Evolutionary conservation across 2,888 invertebrate species (phyloP).

Genomic region (Pachydiplax longipennis): DNA sequence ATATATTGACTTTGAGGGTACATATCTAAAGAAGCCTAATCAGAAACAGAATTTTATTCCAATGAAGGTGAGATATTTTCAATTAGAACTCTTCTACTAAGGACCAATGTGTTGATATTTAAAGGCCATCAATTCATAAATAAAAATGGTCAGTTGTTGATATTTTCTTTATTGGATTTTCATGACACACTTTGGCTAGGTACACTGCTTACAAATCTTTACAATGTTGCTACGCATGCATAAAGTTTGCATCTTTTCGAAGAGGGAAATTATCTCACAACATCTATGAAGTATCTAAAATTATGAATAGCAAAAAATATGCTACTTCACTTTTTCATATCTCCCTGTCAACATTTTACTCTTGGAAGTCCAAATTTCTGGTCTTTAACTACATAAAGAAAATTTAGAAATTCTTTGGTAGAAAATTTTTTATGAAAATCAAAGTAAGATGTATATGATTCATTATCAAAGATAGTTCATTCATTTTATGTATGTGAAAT

Average conservation of each 20-base stretch:
- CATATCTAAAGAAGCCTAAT: too few relatives aligned
- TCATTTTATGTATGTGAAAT: constrained; percentile 24
- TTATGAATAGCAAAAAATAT: constrained; percentile 31
- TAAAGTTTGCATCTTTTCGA: not conserved
- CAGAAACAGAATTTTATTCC: too few relatives aligned
- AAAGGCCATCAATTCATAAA: not conserved
- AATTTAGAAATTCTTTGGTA: constrained; percentile 14
- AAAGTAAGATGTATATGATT: constrained; percentile 14
- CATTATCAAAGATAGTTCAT: constrained; percentile 26
- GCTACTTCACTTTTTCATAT: not conserved
- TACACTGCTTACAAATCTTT: constrained; percentile 19
- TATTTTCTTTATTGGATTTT: not conserved
- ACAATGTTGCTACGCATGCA: constrained; percentile 25
- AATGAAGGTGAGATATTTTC: too few relatives aligned
- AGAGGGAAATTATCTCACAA: not conserved
- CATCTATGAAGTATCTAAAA: not conserved
- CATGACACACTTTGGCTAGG: not conserved
- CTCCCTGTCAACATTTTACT: not conserved
- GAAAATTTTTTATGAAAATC: not conserved
- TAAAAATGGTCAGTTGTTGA: not conserved
- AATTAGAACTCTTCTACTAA: too few relatives aligned
- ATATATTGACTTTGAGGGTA: too few relatives aligned
- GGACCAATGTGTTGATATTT: too few relatives aligned
- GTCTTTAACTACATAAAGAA: not conserved
- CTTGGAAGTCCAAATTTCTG: not conserved